A percentile compares a stretch with the other conserved stretches of the same genome.
phyloP scores from a whole-genome alignment of 2,888 invertebrate genomes.

The Thera obeliscata region DNA sequence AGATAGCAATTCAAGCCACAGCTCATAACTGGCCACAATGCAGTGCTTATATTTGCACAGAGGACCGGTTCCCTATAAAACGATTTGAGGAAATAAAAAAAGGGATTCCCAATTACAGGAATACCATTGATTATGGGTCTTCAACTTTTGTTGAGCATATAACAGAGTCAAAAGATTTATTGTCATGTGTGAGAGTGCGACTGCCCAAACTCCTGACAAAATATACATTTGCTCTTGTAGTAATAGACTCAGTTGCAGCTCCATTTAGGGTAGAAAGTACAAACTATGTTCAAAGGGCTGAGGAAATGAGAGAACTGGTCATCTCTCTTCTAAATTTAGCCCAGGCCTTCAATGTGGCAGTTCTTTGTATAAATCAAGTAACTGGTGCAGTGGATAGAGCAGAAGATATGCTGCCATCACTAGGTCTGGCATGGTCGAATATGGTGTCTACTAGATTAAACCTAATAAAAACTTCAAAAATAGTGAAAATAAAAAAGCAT shows the following conservation, averaged over 20 bases:
- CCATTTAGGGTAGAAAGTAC: constrained; percentile 72
- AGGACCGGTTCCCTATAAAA: constrained; percentile 86
- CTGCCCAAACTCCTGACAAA: constrained; percentile 64
- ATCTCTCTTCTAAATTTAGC: constrained; percentile 59
- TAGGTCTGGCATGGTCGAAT: constrained; percentile 80
- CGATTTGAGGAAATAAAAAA: constrained; percentile 71
- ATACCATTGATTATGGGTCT: constrained; percentile 57
- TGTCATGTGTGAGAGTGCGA: constrained; percentile 67
- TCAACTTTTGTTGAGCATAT: constrained; percentile 75
- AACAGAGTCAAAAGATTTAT: constrained; percentile 68
- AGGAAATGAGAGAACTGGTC: constrained; percentile 74
- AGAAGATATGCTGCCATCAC: constrained; percentile 62
- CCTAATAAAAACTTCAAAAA: constrained; percentile 51
- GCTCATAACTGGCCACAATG: constrained; percentile 85
- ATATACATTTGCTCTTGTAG: constrained; percentile 58
- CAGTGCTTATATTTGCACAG: constrained; percentile 90
- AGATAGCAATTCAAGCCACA: constrained; percentile 89
- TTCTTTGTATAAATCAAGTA: constrained; percentile 78
- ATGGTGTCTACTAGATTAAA: constrained; percentile 69
- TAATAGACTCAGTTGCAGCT: constrained; percentile 77
- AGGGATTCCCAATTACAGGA: constrained; percentile 44
- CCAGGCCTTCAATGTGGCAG: constrained; percentile 62
- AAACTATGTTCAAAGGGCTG: constrained; percentile 74
- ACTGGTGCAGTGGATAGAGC: constrained; percentile 61
- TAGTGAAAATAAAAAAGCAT: constrained; percentile 25